Evolutionary conservation across 2,888 invertebrate species (phyloP), one percentile per base, ranked within the genome.

Genomic region (Arge pagana): DNA sequence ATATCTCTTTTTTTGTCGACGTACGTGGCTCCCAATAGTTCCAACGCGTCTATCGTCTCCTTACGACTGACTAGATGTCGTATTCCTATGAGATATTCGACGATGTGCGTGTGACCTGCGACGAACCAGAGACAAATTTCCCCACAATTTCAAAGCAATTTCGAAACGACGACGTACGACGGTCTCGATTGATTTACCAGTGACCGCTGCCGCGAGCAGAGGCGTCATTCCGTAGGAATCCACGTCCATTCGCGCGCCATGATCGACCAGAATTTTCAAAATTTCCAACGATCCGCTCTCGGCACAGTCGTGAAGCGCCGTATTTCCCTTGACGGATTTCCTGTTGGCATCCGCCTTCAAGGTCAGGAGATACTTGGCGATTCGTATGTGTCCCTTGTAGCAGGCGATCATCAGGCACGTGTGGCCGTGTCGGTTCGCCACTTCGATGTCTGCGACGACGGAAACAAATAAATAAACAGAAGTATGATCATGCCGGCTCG

Each of bases 351-450:
- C 89, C 2, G 96, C 96, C 67, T 90, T 90, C 37, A 92, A 79
- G 11, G 87, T 84, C 7, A 97, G 82, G 50, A 97, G 82, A 79
- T 90, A 96, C 70, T 89, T 89, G 48, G 94, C 95, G 72, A 97
- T 96, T 70, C 86, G 84, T 61, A 88, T 86, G 79, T 97, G 96
- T 49, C 95, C 93, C 77, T 96, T 95, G 79, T 94, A 97, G 78
- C 96, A 96, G 39, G 96, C 93, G 56, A 98, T 98, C 97, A 98
- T 98, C 24, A 98, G 82, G 72, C 96, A 96, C 10, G 97, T 97
- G 80, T 98, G 97, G 1, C 93, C 94, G 75, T 94, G 93, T 57
- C 93, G 84, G 76, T 98, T 98, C 16, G 96, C 93, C 72, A 96
- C 89, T 81, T 97, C 96, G 74, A 97, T 90, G 78, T 97, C 95